Conservation (phyloP, 2,888 invertebrate species). For the Epirrhoe tristata region DNA sequence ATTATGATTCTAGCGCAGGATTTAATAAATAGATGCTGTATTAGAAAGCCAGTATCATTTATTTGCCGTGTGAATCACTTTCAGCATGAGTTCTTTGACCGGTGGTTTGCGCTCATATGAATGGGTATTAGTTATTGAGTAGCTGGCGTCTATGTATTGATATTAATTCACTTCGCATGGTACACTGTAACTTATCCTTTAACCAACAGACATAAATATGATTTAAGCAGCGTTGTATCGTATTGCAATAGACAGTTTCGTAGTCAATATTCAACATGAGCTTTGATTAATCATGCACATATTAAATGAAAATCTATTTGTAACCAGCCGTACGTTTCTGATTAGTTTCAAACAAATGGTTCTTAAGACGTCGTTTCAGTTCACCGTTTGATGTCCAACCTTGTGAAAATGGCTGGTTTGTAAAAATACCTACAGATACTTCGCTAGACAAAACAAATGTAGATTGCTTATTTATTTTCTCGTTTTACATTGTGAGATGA, state of each 20-base stretch:
- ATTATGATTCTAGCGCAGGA: constrained; percentile 51
- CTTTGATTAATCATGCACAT: too few relatives aligned
- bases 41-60: constrained; percentile 59
- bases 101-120: constrained; percentile 5
- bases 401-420: constrained; percentile 22
- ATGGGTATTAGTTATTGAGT: constrained; percentile 27
- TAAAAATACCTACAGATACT: constrained; percentile 41
- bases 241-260: constrained; percentile 2
- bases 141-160: not conserved
- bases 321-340: not conserved
- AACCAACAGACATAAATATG: not conserved
- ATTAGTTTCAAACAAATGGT: constrained; percentile 1
- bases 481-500: constrained; percentile 56
- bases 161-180: not conserved
- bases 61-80: constrained; percentile 63
- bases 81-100: constrained; percentile 46
- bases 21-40: constrained; percentile 59
- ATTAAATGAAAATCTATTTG: constrained; percentile 6
- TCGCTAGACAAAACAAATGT: constrained; percentile 55
- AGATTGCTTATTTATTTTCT: constrained; percentile 58
- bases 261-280: not conserved
- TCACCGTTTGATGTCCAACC: constrained; percentile 24
- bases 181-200: not conserved
- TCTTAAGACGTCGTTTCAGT: not conserved
- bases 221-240: not conserved